A percentile compares a stretch with the other conserved stretches of the same genome.
These are phyloP conservation scores for Campylorhamphus procurvoides DNA, from an alignment of 2,113 vertebrate species.

Conservation along the genomic window DNA sequence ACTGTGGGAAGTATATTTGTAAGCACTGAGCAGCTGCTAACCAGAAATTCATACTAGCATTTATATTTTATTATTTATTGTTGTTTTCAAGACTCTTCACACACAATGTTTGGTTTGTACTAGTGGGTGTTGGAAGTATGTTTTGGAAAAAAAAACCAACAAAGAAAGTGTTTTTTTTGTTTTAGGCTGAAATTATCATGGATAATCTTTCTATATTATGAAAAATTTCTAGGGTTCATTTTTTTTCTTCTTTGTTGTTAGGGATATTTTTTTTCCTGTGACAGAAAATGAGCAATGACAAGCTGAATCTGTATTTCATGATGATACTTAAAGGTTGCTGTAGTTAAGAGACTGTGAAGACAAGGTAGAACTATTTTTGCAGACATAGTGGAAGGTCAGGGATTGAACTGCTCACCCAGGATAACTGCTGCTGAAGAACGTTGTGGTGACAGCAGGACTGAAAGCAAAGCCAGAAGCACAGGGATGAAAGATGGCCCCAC, in stretches of 20 bases:
- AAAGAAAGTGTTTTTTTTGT: too few relatives aligned
- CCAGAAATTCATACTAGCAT: too few relatives aligned
- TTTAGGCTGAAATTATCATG: too few relatives aligned
- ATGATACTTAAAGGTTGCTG: neutral
- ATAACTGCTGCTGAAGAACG: neutral
- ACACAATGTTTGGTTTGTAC: neutral
- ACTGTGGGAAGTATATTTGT: neutral
- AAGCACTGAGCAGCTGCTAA: neutral
- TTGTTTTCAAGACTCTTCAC: neutral
- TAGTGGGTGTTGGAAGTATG: too few relatives aligned
- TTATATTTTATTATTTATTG: too few relatives aligned
- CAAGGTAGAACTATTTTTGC: neutral
- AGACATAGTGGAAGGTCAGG: neutral
- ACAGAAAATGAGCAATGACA: neutral
- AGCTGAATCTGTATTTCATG: neutral
- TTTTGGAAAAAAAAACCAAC: too few relatives aligned
- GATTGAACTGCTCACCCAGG: fast-evolving
- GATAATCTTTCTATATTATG: too few relatives aligned
- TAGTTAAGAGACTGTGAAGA: neutral
- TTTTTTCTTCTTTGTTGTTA: too few relatives aligned
- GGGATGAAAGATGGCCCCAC: neutral
- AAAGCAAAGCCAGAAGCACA: neutral
- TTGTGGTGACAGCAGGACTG: neutral
- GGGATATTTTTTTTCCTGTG: too few relatives aligned
- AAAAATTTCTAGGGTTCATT: too few relatives aligned